These are phyloP conservation scores for Chouioia cunea DNA, from an alignment of 2,888 invertebrate genomes.

Conservation along the genomic window DNA sequence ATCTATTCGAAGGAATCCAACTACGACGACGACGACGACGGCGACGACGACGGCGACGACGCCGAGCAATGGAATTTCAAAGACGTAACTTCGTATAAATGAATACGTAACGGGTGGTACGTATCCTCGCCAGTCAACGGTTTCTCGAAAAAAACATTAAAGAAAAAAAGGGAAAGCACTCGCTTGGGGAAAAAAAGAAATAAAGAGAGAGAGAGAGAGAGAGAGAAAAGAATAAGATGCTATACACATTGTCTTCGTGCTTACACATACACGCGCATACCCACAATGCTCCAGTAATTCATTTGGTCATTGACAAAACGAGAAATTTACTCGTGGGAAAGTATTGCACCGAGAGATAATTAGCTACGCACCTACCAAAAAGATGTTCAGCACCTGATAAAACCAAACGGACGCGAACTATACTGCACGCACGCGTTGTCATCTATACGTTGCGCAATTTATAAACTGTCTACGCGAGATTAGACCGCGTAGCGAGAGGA, in stretches of 20 bases:
- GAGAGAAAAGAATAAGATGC: constrained; percentile 20
- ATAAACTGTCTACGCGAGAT: not conserved
- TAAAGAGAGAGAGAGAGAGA: constrained; percentile 32
- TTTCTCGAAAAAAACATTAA: too few relatives aligned
- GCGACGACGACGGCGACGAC: too few relatives aligned
- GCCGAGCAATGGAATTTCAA: too few relatives aligned
- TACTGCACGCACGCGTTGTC: too few relatives aligned
- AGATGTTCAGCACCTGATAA: too few relatives aligned
- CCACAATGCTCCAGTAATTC: constrained; percentile 5
- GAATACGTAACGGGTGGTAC: not conserved
- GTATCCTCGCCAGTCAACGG: not conserved
- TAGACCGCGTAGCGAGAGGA: not conserved
- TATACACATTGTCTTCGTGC: not conserved
- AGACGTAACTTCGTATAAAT: too few relatives aligned
- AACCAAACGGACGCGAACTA: too few relatives aligned
- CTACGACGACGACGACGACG: too few relatives aligned
- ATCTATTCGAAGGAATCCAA: too few relatives aligned
- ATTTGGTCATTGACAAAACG: not conserved
- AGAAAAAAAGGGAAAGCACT: constrained; percentile 32
- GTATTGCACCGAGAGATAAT: not conserved
- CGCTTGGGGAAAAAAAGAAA: not conserved
- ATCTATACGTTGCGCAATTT: not conserved
- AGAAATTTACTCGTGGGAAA: constrained; percentile 35
- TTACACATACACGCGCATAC: constrained; percentile 1
- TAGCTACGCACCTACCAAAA: too few relatives aligned